phyloP scores from a whole-genome alignment of 2,888 invertebrate genomes.

The Ecdyonurus torrentis region DNA sequence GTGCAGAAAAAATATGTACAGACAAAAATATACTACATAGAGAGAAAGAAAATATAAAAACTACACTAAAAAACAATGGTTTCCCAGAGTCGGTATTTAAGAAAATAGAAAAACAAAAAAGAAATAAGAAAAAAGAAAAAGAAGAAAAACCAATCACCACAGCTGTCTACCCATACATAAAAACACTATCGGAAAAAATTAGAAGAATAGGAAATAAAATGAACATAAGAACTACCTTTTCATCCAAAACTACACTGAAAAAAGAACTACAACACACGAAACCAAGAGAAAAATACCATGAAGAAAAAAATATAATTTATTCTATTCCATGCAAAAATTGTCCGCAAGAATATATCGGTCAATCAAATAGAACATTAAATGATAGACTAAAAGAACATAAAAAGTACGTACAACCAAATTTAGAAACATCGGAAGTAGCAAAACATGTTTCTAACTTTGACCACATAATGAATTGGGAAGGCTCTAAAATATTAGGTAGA shows the following conservation, averaged over 20 bases:
- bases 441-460: neutral
- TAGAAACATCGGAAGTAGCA: neutral
- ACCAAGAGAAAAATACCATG: neutral
- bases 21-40: neutral
- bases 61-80: neutral
- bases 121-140: neutral
- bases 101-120: neutral
- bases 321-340: neutral
- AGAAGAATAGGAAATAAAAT: neutral
- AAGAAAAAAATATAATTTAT: neutral
- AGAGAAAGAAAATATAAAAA: neutral
- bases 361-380: neutral
- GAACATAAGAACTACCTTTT: neutral
- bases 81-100: neutral
- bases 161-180: neutral
- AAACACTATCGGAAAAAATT: neutral
- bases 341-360: neutral
- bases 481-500: neutral
- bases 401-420: neutral
- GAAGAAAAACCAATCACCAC: neutral
- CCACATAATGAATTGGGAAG: neutral
- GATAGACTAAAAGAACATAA: neutral
- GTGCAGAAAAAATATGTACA: neutral
- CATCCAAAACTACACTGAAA: neutral
- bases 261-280: neutral